Evolutionary conservation across 92 coral and sea anemone genomes (phyloP), one percentile per base, ranked within the genome.

Genomic region (Galaxea fascicularis): DNA sequence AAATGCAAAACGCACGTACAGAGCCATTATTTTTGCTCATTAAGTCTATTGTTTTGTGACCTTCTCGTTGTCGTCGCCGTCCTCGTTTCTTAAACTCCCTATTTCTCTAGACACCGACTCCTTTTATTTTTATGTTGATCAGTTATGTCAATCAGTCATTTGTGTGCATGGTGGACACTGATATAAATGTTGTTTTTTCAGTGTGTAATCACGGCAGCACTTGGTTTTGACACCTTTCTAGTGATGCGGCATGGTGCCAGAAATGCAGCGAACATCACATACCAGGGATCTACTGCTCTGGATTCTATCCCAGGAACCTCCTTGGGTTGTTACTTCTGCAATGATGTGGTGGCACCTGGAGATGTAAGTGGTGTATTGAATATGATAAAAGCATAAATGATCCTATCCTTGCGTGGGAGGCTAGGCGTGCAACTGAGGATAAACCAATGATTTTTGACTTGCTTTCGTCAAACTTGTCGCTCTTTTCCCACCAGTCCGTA

Each of bases 321-420:
- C 64, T 89, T 96, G 77, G 99, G 99, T 3, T 96, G 99, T 67
- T 96, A 96, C 86, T 94, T 96, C 86, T 96, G 99, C 79, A 96
- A 96, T 85, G 99, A 96, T 81, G 99, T 96, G 12, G 99, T 96
- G 30, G 99, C 99, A 47, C 99, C 99, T 67, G 99, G 99, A 89
- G 90, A 96, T 80, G 99, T 96, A 89, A 94, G 99, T 88, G 52
- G 2, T 35, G 6, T 2, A 35, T 2, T 46, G 13, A 31, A 30
- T 17, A 4, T n/a, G 11, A 10, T n/a, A 9, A 4, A 18, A 44
- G 56, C 14, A 49, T 49, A n/a, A n/a, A n/a, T n/a, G 2, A 49
- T 15, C 56, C 56, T 10, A 49, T 12, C 56, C 56, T 15, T 49
- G 8, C 17, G 10, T 11, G 17, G 56, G 17, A 49, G 56, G 17